A percentile compares a stretch with the other conserved stretches of the same genome.
phyloP scores from a whole-genome alignment of 2,113 vertebrate genomes.

The Brienomyrus brachyistius region DNA sequence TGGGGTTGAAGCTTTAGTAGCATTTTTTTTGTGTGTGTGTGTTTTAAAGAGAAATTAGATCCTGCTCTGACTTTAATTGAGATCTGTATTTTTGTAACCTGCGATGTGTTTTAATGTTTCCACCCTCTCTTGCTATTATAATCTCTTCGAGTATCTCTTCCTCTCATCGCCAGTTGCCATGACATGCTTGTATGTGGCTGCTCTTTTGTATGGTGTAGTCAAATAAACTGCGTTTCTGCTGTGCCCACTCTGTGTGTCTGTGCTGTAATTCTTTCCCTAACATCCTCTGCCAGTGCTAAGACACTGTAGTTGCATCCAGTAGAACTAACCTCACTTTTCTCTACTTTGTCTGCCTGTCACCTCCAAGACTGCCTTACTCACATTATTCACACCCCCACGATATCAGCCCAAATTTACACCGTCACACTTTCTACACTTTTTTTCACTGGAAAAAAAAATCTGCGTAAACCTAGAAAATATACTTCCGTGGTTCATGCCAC shows the following conservation, averaged over 20 bases:
- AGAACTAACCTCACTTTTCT: conserved; percentile 17
- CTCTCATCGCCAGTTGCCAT: conserved; percentile 27
- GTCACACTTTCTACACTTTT: neutral
- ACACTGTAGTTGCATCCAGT: conserved; percentile 17
- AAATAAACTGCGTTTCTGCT: conserved; percentile 82
- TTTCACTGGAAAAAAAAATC: neutral
- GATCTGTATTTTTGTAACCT: conserved; percentile 75
- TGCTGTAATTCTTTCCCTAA: conserved; percentile 62
- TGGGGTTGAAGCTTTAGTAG: conserved; percentile 54
- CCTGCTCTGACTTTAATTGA: conserved; percentile 60
- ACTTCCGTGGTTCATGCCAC: neutral
- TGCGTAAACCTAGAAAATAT: neutral
- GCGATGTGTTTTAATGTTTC: conserved; percentile 56
- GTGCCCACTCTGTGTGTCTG: conserved; percentile 66
- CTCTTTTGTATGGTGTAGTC: conserved; percentile 76
- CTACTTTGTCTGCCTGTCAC: conserved; percentile 16
- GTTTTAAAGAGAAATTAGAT: conserved; percentile 49
- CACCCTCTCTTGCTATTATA: conserved; percentile 34
- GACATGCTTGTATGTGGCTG: conserved; percentile 72
- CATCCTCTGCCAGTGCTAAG: conserved; percentile 43
- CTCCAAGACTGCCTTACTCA: neutral
- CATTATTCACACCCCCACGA: neutral
- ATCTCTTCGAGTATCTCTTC: conserved; percentile 29
- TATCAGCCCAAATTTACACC: neutral
- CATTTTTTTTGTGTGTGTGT: conserved; percentile 36